Evolutionary conservation across 2,113 vertebrate species (phyloP).

Genomic region (Myiozetetes cayanensis): DNA sequence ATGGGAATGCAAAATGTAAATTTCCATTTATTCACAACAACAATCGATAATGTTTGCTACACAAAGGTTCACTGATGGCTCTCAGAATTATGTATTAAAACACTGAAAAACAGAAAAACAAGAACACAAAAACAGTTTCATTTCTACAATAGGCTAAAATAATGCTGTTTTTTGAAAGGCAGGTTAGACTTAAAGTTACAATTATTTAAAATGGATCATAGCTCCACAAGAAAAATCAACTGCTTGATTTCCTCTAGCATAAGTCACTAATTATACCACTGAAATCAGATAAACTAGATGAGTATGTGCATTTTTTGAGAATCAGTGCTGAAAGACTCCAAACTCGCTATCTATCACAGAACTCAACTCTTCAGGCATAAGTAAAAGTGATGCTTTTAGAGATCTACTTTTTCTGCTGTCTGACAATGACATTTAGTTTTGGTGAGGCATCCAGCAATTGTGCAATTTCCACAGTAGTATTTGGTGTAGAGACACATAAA

Average conservation of each 20-base stretch:
- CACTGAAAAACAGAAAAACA: background rate
- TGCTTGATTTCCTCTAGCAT: background rate
- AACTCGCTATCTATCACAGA: background rate
- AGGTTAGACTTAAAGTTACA: background rate
- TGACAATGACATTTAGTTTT: background rate
- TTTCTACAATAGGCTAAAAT: background rate
- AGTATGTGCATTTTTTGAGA: background rate
- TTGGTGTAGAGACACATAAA: background rate
- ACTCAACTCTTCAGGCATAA: background rate
- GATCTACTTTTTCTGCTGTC: background rate
- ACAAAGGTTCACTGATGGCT: background rate
- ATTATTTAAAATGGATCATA: background rate
- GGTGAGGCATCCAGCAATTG: background rate
- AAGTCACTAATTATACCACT: background rate
- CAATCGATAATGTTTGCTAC: background rate
- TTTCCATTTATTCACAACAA: background rate
- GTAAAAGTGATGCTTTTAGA: background rate
- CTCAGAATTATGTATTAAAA: background rate
- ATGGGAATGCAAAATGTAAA: background rate
- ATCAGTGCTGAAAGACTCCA: background rate
- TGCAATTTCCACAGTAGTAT: background rate
- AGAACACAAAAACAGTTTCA: background rate
- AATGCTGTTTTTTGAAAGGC: background rate
- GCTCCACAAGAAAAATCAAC: background rate
- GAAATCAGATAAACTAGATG: background rate